Evolutionary conservation across 1,140 invertebrate species (phyloP).

Genomic region (Drosophila repleta): DNA sequence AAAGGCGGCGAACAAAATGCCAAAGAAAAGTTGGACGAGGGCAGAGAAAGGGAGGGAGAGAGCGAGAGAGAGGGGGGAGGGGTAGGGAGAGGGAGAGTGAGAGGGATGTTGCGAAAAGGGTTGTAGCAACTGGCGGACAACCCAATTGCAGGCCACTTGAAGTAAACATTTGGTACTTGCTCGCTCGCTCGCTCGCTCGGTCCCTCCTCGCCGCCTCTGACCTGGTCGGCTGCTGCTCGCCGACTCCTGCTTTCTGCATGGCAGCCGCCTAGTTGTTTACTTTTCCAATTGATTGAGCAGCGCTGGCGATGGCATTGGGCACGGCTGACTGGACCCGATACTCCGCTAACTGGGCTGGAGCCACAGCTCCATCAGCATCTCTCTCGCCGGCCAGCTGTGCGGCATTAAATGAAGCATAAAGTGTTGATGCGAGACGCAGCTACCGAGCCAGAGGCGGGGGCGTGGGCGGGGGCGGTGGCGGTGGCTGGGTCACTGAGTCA

Average conservation of each 20-base stretch:
- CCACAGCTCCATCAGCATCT: conserved; percentile 12
- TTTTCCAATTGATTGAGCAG: conserved; percentile 75
- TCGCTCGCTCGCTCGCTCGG: neutral
- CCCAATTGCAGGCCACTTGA: conserved; percentile 27
- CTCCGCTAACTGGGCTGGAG: conserved; percentile 5
- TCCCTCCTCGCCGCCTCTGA: neutral
- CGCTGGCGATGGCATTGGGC: conserved; percentile 22
- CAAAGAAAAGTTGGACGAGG: conserved; percentile 35
- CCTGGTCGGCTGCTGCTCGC: neutral
- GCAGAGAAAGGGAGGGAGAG: too few relatives aligned
- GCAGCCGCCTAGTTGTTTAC: conserved; percentile 60
- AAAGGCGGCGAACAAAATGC: conserved; percentile 20
- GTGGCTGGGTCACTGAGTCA: neutral
- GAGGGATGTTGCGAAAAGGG: neutral
- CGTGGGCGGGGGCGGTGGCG: too few relatives aligned
- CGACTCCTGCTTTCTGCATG: conserved; percentile 18
- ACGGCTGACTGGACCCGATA: conserved; percentile 36
- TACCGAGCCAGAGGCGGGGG: conserved; percentile 9
- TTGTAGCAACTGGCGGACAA: conserved; percentile 1
- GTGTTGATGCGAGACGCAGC: conserved; percentile 65
- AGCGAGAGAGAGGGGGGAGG: too few relatives aligned
- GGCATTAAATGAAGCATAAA: conserved; percentile 72
- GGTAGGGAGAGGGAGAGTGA: too few relatives aligned
- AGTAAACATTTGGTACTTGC: conserved; percentile 37
- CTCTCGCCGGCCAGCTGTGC: conserved; percentile 30